Evolutionary conservation across 2,797 vertebrate species (phyloP), one percentile per base, ranked within the genome.

Genomic region (Acanthis flammea): DNA sequence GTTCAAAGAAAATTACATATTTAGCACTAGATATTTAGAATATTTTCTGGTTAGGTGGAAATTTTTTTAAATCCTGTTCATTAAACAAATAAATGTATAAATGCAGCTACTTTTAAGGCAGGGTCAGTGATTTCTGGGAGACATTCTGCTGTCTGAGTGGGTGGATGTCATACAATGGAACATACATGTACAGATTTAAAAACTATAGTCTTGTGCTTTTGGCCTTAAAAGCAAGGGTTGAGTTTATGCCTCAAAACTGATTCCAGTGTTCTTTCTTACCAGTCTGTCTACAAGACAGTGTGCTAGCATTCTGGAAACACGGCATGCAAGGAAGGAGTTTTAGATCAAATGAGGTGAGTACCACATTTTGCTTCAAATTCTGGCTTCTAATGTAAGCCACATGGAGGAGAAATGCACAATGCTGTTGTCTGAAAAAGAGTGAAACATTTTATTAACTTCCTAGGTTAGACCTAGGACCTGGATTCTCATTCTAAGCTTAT

Each of bases 271-370:
- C 75, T 97, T 96, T 97, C 87, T 93, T 97, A 42, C 72, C 88
- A 98, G 98, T 98, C 91, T 98, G 98, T 93, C 97, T 98, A 42
- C 98, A 98, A 92, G 98, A 98, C 90, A 98, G 98, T 11, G 98
- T 98, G 78, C 95, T 98, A 72, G 98, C 98, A 2, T 98, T 98
- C 97, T 98, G 98, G 98, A 98, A 98, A 58, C 98, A 98, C 0
- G 98, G 98, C 42, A 98, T 98, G 98, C 98, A 98, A 92, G 98
- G 98, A 72, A 97, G 98, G 96, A 98, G 98, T 92, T 98, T 98
- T 73, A 97, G 98, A 95, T 98, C 98, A 94, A 98, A 98, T 93
- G 98, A 98, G 97, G 98, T 98, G 94, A 98, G 97, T 97, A 30
- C 37, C 67, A 9, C 30, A 31, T 80, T 77, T 84, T 90, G 53